Percentiles rank a stretch among this genome's conserved stretches.
These are phyloP conservation scores for Antheraea yamamai DNA, from an alignment of 2,888 invertebrate species.

Conservation along the genomic window DNA sequence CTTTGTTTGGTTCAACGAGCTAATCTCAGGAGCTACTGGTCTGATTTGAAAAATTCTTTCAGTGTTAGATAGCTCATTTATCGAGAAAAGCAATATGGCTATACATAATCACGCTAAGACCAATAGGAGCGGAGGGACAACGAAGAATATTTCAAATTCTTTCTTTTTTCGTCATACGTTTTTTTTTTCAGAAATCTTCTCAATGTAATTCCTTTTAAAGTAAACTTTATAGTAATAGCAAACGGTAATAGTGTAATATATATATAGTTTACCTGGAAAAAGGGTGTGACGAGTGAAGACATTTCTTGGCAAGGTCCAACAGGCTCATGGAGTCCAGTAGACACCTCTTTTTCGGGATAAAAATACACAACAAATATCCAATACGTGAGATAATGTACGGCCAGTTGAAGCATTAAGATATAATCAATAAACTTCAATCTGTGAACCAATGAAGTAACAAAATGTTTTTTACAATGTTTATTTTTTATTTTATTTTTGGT, in stretches of 20 bases:
- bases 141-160: too few relatives aligned
- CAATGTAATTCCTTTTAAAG: too few relatives aligned
- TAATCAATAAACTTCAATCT: slow-evolving; percentile 65
- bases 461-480: not conserved
- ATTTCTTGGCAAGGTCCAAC: slow-evolving; percentile 87
- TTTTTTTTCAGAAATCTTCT: too few relatives aligned
- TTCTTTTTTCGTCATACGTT: too few relatives aligned
- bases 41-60: too few relatives aligned
- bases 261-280: slow-evolving; percentile 82
- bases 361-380: slow-evolving; percentile 83
- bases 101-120: too few relatives aligned
- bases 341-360: slow-evolving; percentile 85
- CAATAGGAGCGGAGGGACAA: too few relatives aligned
- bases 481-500: too few relatives aligned
- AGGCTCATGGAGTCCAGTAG: slow-evolving; percentile 88
- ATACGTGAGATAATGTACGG: slow-evolving; percentile 85
- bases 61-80: too few relatives aligned
- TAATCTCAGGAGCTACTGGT: too few relatives aligned
- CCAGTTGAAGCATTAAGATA: slow-evolving; percentile 72
- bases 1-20: too few relatives aligned
- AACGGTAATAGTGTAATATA: not conserved
- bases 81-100: too few relatives aligned
- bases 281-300: slow-evolving; percentile 83
- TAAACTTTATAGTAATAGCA: not conserved
- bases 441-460: slow-evolving; percentile 25